Percentiles rank a stretch among this genome's conserved stretches.
These are phyloP conservation scores for Epinotia nisella DNA, from an alignment of 2,888 invertebrate species.

Conservation along the genomic window DNA sequence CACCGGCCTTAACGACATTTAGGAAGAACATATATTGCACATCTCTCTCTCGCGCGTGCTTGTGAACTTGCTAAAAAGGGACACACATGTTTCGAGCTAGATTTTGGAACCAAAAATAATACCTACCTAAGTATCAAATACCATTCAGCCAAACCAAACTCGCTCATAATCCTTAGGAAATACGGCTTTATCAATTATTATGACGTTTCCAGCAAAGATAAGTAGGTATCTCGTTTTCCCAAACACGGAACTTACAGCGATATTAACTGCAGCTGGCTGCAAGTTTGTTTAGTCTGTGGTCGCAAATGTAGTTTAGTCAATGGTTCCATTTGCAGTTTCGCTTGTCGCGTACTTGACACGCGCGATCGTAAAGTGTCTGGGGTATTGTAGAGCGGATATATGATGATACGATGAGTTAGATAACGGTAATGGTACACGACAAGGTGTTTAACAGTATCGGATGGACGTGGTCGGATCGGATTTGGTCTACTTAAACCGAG, in stretches of 20 bases:
- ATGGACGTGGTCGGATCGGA: background rate
- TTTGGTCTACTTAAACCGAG: background rate
- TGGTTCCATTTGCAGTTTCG: conserved; percentile 31
- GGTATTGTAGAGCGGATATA: conserved; percentile 7
- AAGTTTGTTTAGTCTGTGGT: conserved; percentile 15
- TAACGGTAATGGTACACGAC: background rate
- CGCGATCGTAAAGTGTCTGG: conserved; percentile 38
- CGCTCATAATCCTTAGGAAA: background rate
- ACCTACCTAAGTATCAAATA: background rate
- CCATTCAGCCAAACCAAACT: background rate
- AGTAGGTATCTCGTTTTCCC: background rate
- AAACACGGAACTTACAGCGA: conserved; percentile 2
- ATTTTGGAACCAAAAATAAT: background rate
- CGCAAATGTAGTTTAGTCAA: conserved; percentile 17
- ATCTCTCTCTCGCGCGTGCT: background rate
- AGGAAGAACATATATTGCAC: too few species aligned
- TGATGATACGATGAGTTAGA: conserved; percentile 11
- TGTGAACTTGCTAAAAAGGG: background rate
- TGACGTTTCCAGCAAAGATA: background rate
- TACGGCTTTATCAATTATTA: background rate
- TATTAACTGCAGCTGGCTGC: conserved; percentile 14
- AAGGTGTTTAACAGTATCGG: background rate
- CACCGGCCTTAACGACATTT: too few species aligned
- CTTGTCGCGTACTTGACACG: conserved; percentile 24
- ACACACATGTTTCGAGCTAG: background rate